Conservation (phyloP, 2,113 vertebrate genomes). For the Nothocercus julius region DNA sequence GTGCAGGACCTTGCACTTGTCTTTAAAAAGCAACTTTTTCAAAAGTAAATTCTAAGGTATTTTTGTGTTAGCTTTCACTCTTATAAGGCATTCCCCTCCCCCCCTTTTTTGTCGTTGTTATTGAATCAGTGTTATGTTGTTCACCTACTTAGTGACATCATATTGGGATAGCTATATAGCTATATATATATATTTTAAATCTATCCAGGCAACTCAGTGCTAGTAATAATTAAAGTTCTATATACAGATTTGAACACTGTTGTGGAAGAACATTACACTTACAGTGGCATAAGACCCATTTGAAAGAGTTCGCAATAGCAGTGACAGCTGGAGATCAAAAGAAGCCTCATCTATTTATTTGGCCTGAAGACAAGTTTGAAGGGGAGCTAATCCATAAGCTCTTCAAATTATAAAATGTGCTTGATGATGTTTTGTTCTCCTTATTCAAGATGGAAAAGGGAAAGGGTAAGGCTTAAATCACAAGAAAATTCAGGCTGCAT, state of each 20-base stretch:
- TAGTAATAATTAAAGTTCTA: neutral
- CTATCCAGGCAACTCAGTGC: neutral
- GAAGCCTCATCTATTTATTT: neutral
- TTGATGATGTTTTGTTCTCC: neutral
- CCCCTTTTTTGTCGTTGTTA: neutral
- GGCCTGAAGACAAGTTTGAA: neutral
- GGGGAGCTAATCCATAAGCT: neutral
- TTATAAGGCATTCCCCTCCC: neutral
- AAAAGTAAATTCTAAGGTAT: neutral
- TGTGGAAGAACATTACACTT: neutral
- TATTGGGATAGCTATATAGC: no score
- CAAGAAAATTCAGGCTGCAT: neutral
- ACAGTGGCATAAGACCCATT: neutral
- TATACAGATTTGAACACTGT: neutral
- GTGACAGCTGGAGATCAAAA: neutral
- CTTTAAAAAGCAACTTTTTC: neutral
- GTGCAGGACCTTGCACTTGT: no score
- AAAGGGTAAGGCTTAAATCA: neutral
- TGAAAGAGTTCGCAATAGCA: neutral
- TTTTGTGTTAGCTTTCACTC: neutral
- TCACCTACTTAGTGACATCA: neutral
- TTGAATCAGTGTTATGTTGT: neutral
- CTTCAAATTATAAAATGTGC: neutral
- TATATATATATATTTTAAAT: neutral
- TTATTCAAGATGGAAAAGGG: neutral